phyloP scores from a whole-genome alignment of 1,140 invertebrate species.

The Triops longicaudatus region DNA sequence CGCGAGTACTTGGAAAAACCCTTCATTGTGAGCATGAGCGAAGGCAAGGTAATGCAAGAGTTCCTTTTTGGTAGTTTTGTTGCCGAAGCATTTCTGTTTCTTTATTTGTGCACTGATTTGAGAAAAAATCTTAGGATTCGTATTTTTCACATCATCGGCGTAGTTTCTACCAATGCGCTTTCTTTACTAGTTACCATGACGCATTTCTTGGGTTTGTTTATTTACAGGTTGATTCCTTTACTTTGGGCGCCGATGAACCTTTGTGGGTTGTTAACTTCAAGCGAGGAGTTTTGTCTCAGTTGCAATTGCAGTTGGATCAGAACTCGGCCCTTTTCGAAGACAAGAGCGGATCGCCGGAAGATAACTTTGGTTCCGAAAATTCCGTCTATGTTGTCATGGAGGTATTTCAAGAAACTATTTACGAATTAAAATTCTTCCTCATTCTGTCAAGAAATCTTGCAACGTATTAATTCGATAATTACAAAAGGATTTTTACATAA shows the following conservation, averaged over 20 bases:
- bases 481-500: too few species aligned
- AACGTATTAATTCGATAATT: too few species aligned
- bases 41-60: slow-evolving; percentile 20
- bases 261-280: slow-evolving; percentile 29
- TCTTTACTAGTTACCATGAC: too few species aligned
- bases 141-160: too few species aligned
- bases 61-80: not conserved
- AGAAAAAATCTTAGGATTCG: too few species aligned
- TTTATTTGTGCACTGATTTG: too few species aligned
- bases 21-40: slow-evolving; percentile 20
- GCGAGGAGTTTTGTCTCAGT: slow-evolving; percentile 23
- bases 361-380: slow-evolving; percentile 17
- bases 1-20: slow-evolving; percentile 25
- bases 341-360: slow-evolving; percentile 1
- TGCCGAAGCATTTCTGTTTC: not conserved
- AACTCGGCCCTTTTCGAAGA: slow-evolving; percentile 23
- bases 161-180: too few species aligned
- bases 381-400: slow-evolving; percentile 26
- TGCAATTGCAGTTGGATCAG: slow-evolving; percentile 27
- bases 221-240: slow-evolving; percentile 20
- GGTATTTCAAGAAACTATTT: not conserved
- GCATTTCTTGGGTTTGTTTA: not conserved
- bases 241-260: slow-evolving; percentile 26
- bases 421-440: too few species aligned
- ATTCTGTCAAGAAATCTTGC: too few species aligned